A percentile compares a stretch with the other conserved stretches of the same genome.
These are phyloP conservation scores for Tortricodes alternella DNA, from an alignment of 2,888 invertebrate genomes.

Conservation along the genomic window DNA sequence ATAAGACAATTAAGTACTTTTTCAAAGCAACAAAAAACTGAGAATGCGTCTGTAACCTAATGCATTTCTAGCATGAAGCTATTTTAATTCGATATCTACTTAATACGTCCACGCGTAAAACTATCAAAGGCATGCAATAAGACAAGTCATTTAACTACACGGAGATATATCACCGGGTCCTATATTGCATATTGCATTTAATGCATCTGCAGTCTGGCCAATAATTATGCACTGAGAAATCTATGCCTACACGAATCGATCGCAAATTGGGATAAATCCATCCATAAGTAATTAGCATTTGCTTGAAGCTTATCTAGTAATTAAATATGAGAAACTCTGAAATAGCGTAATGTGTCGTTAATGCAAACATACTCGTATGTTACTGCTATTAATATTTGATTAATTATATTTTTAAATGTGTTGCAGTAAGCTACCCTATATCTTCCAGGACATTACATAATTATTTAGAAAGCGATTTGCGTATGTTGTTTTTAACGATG, in stretches of 20 bases:
- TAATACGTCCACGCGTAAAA: not conserved
- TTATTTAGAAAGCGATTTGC: no score
- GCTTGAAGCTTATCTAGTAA: constrained; percentile 11
- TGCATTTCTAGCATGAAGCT: not conserved
- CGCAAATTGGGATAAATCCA: constrained; percentile 26
- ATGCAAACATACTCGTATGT: not conserved
- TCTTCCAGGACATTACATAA: no score
- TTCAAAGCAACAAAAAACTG: no score
- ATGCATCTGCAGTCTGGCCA: constrained; percentile 1
- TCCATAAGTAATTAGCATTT: constrained; percentile 15
- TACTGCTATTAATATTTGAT: no score
- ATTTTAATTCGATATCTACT: not conserved
- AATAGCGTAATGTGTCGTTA: not conserved
- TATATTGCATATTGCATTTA: not conserved
- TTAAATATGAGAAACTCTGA: not conserved
- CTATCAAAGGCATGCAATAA: not conserved
- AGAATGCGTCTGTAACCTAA: no score
- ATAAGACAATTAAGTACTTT: no score
- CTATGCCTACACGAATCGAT: constrained; percentile 12
- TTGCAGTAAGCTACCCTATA: no score
- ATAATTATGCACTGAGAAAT: constrained; percentile 24
- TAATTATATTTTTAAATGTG: no score
- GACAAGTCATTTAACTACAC: constrained; percentile 5
- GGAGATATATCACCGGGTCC: not conserved
- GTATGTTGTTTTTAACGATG: no score